phyloP scores from a whole-genome alignment of 1,140 invertebrate genomes.

The Drosophila setifemur region DNA sequence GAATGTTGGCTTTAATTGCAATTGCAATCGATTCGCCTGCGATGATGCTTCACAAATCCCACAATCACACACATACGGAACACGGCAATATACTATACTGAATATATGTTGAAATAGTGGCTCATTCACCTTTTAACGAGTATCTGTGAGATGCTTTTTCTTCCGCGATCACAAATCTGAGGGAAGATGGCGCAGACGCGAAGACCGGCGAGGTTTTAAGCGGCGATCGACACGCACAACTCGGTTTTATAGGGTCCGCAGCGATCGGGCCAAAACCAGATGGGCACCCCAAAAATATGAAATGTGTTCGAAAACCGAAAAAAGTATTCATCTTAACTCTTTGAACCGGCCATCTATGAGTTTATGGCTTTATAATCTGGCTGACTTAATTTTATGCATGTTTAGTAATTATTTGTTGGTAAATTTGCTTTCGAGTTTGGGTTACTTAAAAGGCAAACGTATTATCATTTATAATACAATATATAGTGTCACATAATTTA shows the following conservation, averaged over 20 bases:
- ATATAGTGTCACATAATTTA: not conserved
- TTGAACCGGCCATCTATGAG: not conserved
- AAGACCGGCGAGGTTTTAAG: conserved; percentile 44
- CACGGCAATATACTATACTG: too few species aligned
- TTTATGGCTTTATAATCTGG: conserved; percentile 4
- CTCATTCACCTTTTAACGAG: conserved; percentile 55
- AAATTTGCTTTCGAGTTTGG: not conserved
- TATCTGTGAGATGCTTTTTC: conserved; percentile 5
- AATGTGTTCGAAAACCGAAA: not conserved
- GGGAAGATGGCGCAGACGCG: conserved; percentile 42
- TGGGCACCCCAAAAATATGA: not conserved
- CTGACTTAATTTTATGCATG: conserved; percentile 19
- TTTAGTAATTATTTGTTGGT: conserved; percentile 18
- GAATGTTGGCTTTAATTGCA: conserved; percentile 33
- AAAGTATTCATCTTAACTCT: conserved; percentile 22
- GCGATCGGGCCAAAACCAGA: conserved; percentile 21
- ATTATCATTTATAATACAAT: not conserved
- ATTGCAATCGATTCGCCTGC: conserved; percentile 21
- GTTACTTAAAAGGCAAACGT: not conserved
- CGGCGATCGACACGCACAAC: conserved; percentile 34
- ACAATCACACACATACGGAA: conserved; percentile 11
- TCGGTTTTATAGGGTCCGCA: conserved; percentile 53
- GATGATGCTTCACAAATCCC: conserved; percentile 8
- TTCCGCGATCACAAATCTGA: conserved; percentile 24
- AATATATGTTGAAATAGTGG: conserved; percentile 5